Evolutionary conservation across 2,113 vertebrate genomes (phyloP).

Genomic region (Ictidomys tridecemlineatus): DNA sequence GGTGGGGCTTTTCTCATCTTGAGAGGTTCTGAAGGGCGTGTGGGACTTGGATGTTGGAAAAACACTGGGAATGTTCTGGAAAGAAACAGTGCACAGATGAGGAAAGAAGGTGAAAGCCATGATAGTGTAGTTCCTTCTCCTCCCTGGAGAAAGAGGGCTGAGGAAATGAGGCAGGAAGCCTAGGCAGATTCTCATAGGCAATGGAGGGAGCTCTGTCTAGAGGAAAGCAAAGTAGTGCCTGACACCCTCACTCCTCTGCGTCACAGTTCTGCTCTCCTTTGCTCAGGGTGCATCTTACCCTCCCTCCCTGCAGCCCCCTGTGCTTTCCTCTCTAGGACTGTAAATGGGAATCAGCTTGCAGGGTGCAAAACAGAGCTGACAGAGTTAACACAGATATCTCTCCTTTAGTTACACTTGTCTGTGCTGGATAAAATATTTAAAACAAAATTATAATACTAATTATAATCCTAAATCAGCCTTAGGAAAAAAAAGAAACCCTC

Average conservation of each 20-base stretch:
- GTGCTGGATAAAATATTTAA: slow-evolving; percentile 42
- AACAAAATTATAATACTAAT: slow-evolving; percentile 36
- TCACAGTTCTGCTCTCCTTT: not conserved
- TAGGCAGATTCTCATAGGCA: not conserved
- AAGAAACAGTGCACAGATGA: not conserved
- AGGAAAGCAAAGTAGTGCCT: not conserved
- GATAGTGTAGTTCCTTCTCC: not conserved
- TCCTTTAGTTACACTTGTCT: not conserved
- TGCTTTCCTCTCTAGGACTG: not conserved
- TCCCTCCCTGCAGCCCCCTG: not conserved
- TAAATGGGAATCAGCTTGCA: not conserved
- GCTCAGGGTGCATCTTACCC: too few relatives aligned
- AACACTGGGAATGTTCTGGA: not conserved
- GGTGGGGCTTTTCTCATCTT: not conserved
- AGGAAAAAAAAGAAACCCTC: not conserved
- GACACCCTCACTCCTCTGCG: not conserved
- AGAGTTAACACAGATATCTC: not conserved
- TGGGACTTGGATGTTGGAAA: not conserved
- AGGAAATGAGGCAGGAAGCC: not conserved
- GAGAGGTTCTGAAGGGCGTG: not conserved
- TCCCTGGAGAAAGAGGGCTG: not conserved
- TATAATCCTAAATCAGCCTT: not conserved
- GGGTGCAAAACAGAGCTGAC: not conserved
- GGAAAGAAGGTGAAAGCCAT: not conserved
- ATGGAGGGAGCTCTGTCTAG: not conserved